Base-by-base conservation (phyloP, 2,888 invertebrate species). In the Scrobipalpa atriplicella region DNA sequence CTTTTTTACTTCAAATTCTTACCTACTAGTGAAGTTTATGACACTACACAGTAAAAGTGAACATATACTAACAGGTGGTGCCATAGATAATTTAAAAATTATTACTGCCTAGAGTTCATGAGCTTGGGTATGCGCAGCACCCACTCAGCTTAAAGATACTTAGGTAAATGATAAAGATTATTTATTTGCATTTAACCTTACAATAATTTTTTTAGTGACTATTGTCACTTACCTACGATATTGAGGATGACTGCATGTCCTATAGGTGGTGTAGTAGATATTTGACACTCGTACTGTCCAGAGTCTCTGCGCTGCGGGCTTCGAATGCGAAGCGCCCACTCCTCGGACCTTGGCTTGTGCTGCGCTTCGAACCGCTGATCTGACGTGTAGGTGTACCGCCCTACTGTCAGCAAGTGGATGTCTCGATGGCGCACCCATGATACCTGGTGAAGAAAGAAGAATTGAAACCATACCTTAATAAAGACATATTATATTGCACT, bases 381-480 rank as follows among this genome's bases (percentile, higher is more conserved):
- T 0, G 92, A 93, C 5, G 97, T 98, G 85, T 98, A 98, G 64
- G 98, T 98, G 89, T 97, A 98, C 52, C 96, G 95, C 21, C 98
- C 98, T 74, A 98, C 97, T 2, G 98, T 98, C 76, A 98, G 94
- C 80, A 98, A 91, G 89, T 98, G 98, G 76, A 98, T 97, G 89
- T 98, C 98, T 70, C 97, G 94, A 89, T 98, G 97, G 65, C 98
- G 95, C 65, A 98, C 96, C 98, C 98, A 98, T 74, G 97, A 98
- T 74, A 98, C 98, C 96, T 98, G 94, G 68, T 86, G 84, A 13
- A 13, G 2, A 29, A 56, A 21, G 5, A 21, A 56, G 21, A 11
- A 7, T 21, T 10, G 19, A 19, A 54, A 1, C 10, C 19, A 21
- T 19, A 10, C 11, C 9, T 10, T 19, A 51, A 16, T 6, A 16